A percentile compares a stretch with the other conserved stretches of the same genome.
These are phyloP conservation scores for Dinoponera quadriceps DNA, from an alignment of 1,140 invertebrate genomes.

Conservation along the genomic window DNA sequence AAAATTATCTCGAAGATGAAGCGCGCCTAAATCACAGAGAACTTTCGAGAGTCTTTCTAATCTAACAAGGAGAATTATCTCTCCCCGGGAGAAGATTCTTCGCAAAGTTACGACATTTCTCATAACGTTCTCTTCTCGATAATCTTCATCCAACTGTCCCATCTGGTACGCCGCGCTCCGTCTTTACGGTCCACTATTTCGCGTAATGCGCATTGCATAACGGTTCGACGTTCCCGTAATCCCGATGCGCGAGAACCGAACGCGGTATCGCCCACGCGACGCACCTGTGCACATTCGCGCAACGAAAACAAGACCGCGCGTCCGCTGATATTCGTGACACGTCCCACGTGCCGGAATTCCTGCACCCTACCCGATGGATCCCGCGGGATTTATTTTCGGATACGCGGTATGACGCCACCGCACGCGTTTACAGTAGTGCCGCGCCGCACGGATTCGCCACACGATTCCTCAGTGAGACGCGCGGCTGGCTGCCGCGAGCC, in stretches of 20 bases:
- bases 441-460: constrained; percentile 39
- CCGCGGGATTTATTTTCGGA: constrained; percentile 84
- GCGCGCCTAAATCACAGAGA: background rate
- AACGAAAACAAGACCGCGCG: constrained; percentile 19
- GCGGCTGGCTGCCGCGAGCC: constrained; percentile 58
- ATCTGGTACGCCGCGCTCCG: too few relatives aligned
- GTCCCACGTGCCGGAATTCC: constrained; percentile 81
- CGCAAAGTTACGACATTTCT: background rate
- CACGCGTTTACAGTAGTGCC: constrained; percentile 62
- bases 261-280: constrained; percentile 10
- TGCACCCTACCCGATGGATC: constrained; percentile 75
- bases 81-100: background rate
- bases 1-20: background rate
- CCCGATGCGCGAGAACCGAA: background rate
- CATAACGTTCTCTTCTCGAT: background rate
- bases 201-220: constrained; percentile 1
- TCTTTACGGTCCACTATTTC: background rate
- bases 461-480: constrained; percentile 63
- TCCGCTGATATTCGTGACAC: constrained; percentile 77
- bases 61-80: background rate
- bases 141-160: background rate
- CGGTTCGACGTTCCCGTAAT: background rate
- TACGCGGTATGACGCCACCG: constrained; percentile 78
- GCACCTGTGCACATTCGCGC: background rate
- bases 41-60: background rate